Evolutionary conservation across 2,797 vertebrate genomes (phyloP).

Genomic region (Poliocrania exsul): DNA sequence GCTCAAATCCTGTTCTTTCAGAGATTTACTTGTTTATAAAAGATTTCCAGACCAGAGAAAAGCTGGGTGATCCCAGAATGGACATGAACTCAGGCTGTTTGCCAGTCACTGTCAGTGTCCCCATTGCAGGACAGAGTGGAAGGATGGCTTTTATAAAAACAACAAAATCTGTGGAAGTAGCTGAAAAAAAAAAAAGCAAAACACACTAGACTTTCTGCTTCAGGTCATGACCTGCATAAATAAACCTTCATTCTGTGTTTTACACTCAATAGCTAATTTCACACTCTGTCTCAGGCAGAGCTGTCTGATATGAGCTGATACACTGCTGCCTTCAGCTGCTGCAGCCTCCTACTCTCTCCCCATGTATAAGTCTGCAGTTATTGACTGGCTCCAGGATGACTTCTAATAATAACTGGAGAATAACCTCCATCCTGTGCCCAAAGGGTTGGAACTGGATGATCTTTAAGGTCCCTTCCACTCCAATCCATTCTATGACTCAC

Average conservation of each 20-base stretch:
- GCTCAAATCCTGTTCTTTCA: not conserved
- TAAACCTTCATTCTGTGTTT: not conserved
- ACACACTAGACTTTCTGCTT: not conserved
- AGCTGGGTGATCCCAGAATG: not conserved
- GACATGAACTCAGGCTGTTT: not conserved
- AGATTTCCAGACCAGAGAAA: not conserved
- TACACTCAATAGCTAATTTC: slow-evolving; percentile 57
- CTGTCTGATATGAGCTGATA: not conserved
- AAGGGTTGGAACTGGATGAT: not conserved
- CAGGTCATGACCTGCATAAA: not conserved
- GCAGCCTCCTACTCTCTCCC: not conserved
- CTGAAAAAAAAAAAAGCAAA: not conserved
- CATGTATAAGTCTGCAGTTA: not conserved
- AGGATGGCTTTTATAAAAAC: not conserved
- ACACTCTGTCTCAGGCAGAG: slow-evolving; percentile 3
- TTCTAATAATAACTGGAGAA: not conserved
- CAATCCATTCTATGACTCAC: not conserved
- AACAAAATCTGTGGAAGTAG: not conserved
- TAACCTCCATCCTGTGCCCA: not conserved
- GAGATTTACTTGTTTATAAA: not conserved
- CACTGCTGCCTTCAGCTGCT: not conserved
- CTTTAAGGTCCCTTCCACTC: not conserved
- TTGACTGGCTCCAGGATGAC: not conserved
- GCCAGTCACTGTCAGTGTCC: not conserved
- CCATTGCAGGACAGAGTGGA: not conserved